Evolutionary conservation across 2,888 invertebrate species (phyloP).

Genomic region (Nomada fabriciana): DNA sequence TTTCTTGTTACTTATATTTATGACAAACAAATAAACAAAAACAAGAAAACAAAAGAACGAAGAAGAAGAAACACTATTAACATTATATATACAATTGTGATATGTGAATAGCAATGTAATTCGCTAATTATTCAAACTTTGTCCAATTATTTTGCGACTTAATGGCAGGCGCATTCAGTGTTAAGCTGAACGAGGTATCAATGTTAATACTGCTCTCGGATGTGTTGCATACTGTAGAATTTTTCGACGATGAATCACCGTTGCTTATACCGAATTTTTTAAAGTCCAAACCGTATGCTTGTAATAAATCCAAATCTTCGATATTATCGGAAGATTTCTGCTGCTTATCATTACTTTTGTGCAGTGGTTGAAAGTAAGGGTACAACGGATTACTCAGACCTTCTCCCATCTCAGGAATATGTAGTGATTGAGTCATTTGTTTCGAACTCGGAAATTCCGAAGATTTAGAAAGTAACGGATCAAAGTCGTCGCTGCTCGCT

Average conservation of each 20-base stretch:
- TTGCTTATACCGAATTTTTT: slow-evolving; percentile 85
- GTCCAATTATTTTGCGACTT: slow-evolving; percentile 87
- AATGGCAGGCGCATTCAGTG: slow-evolving; percentile 82
- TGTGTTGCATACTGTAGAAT: slow-evolving; percentile 64
- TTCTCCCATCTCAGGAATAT: slow-evolving; percentile 80
- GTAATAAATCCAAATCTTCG: slow-evolving; percentile 88
- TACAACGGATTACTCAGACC: slow-evolving; percentile 85
- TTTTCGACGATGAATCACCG: slow-evolving; percentile 74
- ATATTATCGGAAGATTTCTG: slow-evolving; percentile 75
- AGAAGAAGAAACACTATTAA: slow-evolving; percentile 42
- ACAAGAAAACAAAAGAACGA: slow-evolving; percentile 8
- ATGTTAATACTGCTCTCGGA: slow-evolving; percentile 75
- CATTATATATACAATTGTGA: slow-evolving; percentile 68
- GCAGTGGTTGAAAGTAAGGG: slow-evolving; percentile 85
- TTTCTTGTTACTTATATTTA: slow-evolving; percentile 39
- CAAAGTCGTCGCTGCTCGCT: slow-evolving; percentile 89
- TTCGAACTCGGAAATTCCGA: slow-evolving; percentile 81
- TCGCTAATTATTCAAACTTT: slow-evolving; percentile 85
- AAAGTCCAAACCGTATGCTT: slow-evolving; percentile 91
- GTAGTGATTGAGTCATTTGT: slow-evolving; percentile 82
- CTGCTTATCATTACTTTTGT: slow-evolving; percentile 68
- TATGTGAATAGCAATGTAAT: slow-evolving; percentile 54
- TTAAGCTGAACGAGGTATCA: slow-evolving; percentile 82
- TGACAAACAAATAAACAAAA: slow-evolving; percentile 42
- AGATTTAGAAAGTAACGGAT: slow-evolving; percentile 87